Evolutionary conservation across 2,888 invertebrate genomes (phyloP).

Genomic region (Anoplius nigerrimus): DNA sequence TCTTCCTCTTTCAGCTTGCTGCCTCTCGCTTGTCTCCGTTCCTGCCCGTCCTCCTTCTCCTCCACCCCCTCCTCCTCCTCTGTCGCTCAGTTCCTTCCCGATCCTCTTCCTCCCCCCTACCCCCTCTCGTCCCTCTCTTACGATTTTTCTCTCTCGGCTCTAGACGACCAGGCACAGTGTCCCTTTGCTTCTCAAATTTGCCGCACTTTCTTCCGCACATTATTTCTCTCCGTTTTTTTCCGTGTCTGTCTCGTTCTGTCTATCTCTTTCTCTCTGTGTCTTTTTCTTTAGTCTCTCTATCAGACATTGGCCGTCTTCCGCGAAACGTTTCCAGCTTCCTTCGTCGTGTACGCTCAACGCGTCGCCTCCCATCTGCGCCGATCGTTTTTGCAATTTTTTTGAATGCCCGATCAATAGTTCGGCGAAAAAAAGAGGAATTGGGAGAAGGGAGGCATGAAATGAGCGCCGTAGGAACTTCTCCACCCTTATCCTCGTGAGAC

Average conservation of each 20-base stretch:
- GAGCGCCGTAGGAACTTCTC: slow-evolving; percentile 46
- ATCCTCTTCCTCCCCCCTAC: slow-evolving; percentile 39
- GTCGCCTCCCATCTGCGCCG: slow-evolving; percentile 23
- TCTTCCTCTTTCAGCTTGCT: no score
- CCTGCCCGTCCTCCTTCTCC: background rate
- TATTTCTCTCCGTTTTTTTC: slow-evolving; percentile 32
- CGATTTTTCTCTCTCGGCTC: slow-evolving; percentile 42
- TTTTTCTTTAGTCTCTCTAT: no score
- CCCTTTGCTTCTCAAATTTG: slow-evolving; percentile 26
- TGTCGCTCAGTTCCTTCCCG: no score
- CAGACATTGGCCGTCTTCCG: no score
- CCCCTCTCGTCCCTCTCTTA: slow-evolving; percentile 3
- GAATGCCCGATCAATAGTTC: slow-evolving; percentile 71
- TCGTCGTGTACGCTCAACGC: no score
- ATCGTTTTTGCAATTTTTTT: slow-evolving; percentile 68
- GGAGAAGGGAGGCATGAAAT: slow-evolving; percentile 58
- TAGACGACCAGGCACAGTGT: no score
- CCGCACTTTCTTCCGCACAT: slow-evolving; percentile 33
- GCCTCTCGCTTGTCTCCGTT: slow-evolving; percentile 24
- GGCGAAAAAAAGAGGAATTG: slow-evolving; percentile 54
- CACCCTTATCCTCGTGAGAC: slow-evolving; percentile 35
- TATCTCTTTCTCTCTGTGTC: no score
- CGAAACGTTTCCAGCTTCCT: no score
- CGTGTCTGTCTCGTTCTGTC: slow-evolving; percentile 21
- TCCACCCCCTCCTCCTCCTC: slow-evolving; percentile 39